A percentile compares a stretch with the other conserved stretches of the same genome.
These are phyloP conservation scores for Hirtodrosophila confusa DNA, from an alignment of 2,888 invertebrate genomes.

Conservation along the genomic window DNA sequence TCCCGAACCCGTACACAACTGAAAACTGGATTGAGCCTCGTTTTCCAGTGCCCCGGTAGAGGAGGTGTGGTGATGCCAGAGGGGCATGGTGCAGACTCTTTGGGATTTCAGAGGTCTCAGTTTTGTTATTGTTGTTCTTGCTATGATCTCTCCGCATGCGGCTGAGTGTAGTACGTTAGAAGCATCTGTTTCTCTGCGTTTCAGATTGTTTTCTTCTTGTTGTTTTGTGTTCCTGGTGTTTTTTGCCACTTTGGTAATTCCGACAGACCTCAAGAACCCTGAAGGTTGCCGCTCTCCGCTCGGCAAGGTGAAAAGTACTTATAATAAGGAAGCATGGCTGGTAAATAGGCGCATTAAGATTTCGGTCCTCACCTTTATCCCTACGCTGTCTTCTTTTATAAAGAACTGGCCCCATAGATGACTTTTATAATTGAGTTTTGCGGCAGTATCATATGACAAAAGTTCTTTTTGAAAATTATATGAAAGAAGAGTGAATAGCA, in stretches of 20 bases:
- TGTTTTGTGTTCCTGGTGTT: slow-evolving; percentile 36
- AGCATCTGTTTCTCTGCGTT: slow-evolving; percentile 67
- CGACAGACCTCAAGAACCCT: slow-evolving; percentile 42
- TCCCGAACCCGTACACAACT: slow-evolving; percentile 25
- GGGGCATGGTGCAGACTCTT: slow-evolving; percentile 62
- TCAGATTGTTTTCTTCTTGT: slow-evolving; percentile 48
- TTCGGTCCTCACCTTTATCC: slow-evolving; percentile 22
- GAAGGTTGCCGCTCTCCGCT: slow-evolving; percentile 15
- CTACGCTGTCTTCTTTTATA: neutral
- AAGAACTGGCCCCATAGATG: neutral
- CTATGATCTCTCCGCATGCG: slow-evolving; percentile 69
- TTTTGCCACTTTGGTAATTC: slow-evolving; percentile 60
- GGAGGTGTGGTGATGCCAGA: slow-evolving; percentile 6
- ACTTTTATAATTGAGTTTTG: neutral
- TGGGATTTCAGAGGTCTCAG: slow-evolving; percentile 67
- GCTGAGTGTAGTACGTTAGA: slow-evolving; percentile 38
- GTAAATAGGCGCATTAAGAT: slow-evolving; percentile 46
- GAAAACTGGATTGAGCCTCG: slow-evolving; percentile 74
- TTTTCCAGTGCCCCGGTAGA: slow-evolving; percentile 49
- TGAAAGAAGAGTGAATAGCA: no score
- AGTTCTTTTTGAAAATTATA: no score
- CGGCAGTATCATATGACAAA: neutral
- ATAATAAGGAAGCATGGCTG: slow-evolving; percentile 47
- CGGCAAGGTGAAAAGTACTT: slow-evolving; percentile 70
- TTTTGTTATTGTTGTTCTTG: slow-evolving; percentile 45